These are phyloP conservation scores for Mormyrus iriodes DNA, from an alignment of 2,113 vertebrate genomes.

Conservation along the genomic window DNA sequence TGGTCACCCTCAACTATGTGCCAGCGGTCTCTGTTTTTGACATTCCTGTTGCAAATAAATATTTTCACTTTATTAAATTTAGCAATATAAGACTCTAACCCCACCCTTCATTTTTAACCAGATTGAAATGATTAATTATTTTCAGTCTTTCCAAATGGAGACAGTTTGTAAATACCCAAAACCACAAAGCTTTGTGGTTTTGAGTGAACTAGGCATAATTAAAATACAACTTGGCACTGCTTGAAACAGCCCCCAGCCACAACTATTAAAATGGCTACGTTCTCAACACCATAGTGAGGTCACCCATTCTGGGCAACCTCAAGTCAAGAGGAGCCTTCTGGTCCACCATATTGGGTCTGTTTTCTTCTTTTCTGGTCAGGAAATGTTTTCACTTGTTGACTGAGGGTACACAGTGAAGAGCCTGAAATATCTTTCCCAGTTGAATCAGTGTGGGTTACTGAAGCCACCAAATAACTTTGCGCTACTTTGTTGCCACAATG, in stretches of 20 bases:
- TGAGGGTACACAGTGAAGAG: background rate
- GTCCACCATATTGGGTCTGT: background rate
- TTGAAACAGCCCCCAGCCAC: constrained; percentile 15
- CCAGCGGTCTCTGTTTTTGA: constrained; percentile 10
- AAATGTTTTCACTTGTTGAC: constrained; percentile 12
- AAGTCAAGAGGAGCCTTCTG: background rate
- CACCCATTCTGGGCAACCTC: constrained; percentile 11
- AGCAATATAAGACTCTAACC: constrained; percentile 6
- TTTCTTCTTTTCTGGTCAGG: constrained; percentile 8
- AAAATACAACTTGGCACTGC: constrained; percentile 15
- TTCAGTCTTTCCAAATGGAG: constrained; percentile 20
- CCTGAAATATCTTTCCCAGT: constrained; percentile 2
- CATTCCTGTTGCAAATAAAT: constrained; percentile 10
- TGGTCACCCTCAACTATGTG: constrained; percentile 1
- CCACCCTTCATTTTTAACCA: constrained; percentile 15
- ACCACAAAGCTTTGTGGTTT: constrained; percentile 17
- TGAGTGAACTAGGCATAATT: constrained; percentile 15
- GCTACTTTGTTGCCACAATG: constrained; percentile 50
- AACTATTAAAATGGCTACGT: constrained; percentile 23
- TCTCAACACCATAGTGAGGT: constrained; percentile 21
- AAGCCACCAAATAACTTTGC: constrained; percentile 27
- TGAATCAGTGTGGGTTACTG: background rate
- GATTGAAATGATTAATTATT: constrained; percentile 19
- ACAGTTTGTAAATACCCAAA: constrained; percentile 26
- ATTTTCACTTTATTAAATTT: constrained; percentile 18